Percentiles rank a stretch among this genome's conserved stretches.
Conservation (phyloP, 1,140 invertebrate genomes). For the Bactericera cockerelli region DNA sequence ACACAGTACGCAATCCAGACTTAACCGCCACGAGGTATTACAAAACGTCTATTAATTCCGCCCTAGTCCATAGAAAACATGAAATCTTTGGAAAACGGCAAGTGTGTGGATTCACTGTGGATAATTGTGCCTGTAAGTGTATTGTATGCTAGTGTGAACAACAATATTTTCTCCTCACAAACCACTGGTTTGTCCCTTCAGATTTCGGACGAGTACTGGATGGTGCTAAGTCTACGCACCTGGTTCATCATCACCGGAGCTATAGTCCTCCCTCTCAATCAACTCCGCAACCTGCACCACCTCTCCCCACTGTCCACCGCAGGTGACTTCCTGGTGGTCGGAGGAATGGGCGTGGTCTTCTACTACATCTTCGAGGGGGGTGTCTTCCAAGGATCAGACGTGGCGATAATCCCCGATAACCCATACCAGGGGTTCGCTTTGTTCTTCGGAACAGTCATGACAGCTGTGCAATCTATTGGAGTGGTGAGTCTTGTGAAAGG, state of each 20-base stretch:
- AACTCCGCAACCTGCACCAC: conserved; percentile 49
- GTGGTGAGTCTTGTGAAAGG: conserved; percentile 40
- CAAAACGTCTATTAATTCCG: too few relatives aligned
- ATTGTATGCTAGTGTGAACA: too few relatives aligned
- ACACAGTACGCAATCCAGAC: too few relatives aligned
- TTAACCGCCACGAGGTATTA: too few relatives aligned
- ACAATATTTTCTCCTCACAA: too few relatives aligned
- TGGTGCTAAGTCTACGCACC: not conserved
- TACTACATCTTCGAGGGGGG: conserved; percentile 49
- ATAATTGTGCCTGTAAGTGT: too few relatives aligned
- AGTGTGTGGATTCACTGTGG: too few relatives aligned
- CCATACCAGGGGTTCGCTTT: conserved; percentile 33
- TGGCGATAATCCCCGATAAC: conserved; percentile 29
- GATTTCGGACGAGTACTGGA: not conserved
- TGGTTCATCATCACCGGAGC: conserved; percentile 6
- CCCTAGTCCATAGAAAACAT: too few relatives aligned
- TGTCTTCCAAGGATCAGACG: conserved; percentile 30
- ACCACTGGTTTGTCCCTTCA: too few relatives aligned
- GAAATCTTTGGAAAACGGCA: too few relatives aligned
- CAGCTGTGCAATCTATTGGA: conserved; percentile 47
- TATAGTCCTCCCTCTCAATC: not conserved
- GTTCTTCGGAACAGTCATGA: conserved; percentile 48
- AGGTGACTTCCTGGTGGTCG: conserved; percentile 47
- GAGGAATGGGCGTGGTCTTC: conserved; percentile 46
- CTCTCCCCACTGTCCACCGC: conserved; percentile 56